A percentile compares a stretch with the other conserved stretches of the same genome.
These are phyloP conservation scores for Pentalonia nigronervosa DNA, from an alignment of 1,140 invertebrate species.

Conservation along the genomic window DNA sequence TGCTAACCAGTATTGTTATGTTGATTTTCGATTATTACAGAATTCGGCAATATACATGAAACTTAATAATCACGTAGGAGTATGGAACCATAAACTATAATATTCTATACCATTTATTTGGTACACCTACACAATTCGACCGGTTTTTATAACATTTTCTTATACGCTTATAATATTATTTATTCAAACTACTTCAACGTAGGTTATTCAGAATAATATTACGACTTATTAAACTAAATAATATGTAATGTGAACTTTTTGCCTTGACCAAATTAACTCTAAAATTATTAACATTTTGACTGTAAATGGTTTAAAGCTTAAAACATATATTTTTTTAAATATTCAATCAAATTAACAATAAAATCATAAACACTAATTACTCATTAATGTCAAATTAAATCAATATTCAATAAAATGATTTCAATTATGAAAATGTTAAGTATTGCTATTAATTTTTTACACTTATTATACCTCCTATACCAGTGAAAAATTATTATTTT, in stretches of 20 bases:
- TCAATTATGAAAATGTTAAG: not conserved
- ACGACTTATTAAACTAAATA: not conserved
- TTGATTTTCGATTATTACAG: not conserved
- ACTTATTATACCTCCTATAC: not conserved
- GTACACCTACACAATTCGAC: not conserved
- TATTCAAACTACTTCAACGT: not conserved
- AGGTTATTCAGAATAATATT: not conserved
- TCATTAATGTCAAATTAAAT: not conserved
- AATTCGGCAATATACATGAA: not conserved
- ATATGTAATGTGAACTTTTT: not conserved
- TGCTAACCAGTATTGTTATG: not conserved
- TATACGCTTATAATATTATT: not conserved
- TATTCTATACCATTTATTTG: not conserved
- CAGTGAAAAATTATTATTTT: not conserved
- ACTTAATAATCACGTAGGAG: not conserved
- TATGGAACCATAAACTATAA: not conserved
- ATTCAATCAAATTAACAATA: not conserved
- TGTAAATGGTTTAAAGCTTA: not conserved
- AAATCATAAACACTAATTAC: not conserved
- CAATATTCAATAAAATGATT: not conserved
- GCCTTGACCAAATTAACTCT: not conserved
- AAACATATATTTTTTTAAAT: not conserved
- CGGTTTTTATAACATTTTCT: conserved; percentile 7
- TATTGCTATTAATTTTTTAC: not conserved
- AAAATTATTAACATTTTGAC: not conserved